These are phyloP conservation scores for Megalops atlanticus DNA, from an alignment of 2,113 vertebrate genomes.

Conservation along the genomic window DNA sequence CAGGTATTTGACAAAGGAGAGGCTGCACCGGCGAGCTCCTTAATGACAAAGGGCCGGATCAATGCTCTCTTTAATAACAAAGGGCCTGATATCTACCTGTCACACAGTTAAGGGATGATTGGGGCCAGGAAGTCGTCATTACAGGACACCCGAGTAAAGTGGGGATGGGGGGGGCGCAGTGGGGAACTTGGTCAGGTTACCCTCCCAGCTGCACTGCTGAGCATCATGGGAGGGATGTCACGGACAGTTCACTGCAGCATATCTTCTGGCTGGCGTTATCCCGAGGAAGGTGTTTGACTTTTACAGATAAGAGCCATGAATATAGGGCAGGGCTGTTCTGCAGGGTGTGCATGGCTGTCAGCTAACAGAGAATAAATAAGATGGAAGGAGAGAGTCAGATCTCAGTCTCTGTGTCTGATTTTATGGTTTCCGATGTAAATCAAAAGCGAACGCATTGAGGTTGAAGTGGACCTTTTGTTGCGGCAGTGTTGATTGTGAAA, in stretches of 20 bases:
- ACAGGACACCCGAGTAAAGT: background rate
- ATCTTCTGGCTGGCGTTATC: background rate
- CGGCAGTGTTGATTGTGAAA: background rate
- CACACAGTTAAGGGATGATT: background rate
- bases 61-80: background rate
- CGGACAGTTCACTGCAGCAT: background rate
- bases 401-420: no score
- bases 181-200: conserved; percentile 14
- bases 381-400: no score
- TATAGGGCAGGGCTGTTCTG: background rate
- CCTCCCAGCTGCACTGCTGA: background rate
- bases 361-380: no score
- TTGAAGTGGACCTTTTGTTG: background rate
- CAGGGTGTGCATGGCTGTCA: background rate
- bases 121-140: background rate
- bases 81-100: conserved; percentile 16
- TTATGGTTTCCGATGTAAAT: no score
- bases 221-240: background rate
- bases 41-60: background rate
- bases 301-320: background rate
- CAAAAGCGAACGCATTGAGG: no score
- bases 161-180: background rate
- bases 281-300: background rate
- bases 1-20: conserved; percentile 7
- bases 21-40: background rate